A percentile compares a stretch with the other conserved stretches of the same genome.
phyloP scores from a whole-genome alignment of 2,113 vertebrate genomes.

The Pao palembangensis region DNA sequence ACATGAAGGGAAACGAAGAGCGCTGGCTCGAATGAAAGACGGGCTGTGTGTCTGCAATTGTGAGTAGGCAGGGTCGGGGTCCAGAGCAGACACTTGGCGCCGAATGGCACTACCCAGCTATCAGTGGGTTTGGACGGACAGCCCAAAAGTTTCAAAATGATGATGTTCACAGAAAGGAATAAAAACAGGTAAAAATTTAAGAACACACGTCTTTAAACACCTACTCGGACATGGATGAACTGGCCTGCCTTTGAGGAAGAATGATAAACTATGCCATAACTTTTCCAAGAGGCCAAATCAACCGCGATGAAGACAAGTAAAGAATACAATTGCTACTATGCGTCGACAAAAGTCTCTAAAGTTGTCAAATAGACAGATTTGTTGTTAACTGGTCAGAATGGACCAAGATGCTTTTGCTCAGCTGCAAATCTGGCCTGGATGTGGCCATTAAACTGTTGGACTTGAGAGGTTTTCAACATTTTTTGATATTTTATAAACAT shows the following conservation, averaged over 20 bases:
- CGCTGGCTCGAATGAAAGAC: slow-evolving; percentile 49
- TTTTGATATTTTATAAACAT: slow-evolving; percentile 22
- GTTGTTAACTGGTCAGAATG: no score
- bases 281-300: no score
- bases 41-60: slow-evolving; percentile 47
- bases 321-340: no score
- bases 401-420: background rate
- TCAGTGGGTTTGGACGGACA: slow-evolving; percentile 42
- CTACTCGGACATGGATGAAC: no score
- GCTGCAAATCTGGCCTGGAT: slow-evolving; percentile 6
- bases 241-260: background rate
- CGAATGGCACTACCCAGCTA: slow-evolving; percentile 45
- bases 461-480: slow-evolving; percentile 27
- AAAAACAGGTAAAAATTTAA: background rate
- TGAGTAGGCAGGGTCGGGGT: slow-evolving; percentile 44
- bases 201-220: no score
- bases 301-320: no score
- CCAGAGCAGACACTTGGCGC: slow-evolving; percentile 48
- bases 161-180: slow-evolving; percentile 37
- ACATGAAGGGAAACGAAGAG: slow-evolving; percentile 59
- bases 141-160: slow-evolving; percentile 31
- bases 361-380: no score
- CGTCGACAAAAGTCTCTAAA: no score
- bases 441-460: background rate
- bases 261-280: background rate